Evolutionary conservation across 1,140 invertebrate genomes (phyloP).

Genomic region (Eumaeus atala): DNA sequence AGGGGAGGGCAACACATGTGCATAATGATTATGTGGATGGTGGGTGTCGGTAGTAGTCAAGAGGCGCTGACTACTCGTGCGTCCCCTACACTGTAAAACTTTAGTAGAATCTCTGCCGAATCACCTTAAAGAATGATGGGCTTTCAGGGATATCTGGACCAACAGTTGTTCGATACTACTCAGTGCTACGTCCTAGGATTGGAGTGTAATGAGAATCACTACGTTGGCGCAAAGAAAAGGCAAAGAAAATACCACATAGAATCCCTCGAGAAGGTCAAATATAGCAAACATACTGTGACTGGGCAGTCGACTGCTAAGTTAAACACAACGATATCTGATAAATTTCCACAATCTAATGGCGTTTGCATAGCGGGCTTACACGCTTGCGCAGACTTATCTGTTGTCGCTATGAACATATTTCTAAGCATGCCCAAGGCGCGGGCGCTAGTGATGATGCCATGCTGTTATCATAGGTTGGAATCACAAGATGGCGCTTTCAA

Average conservation of each 20-base stretch:
- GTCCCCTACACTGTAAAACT: too few species aligned
- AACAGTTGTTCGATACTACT: conserved; percentile 78
- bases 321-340: conserved; percentile 54
- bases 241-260: conserved; percentile 75
- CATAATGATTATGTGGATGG: too few species aligned
- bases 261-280: conserved; percentile 75
- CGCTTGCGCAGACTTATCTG: conserved; percentile 88
- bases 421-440: conserved; percentile 75
- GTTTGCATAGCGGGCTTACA: conserved; percentile 77
- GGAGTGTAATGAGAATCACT: conserved; percentile 78
- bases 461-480: conserved; percentile 88
- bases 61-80: too few species aligned
- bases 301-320: conserved; percentile 69
- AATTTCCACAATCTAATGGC: conserved; percentile 35
- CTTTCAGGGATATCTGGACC: conserved; percentile 83
- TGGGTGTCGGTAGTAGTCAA: too few species aligned
- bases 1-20: too few species aligned
- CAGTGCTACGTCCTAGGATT: conserved; percentile 82
- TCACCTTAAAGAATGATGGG: too few species aligned
- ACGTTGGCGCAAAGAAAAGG: conserved; percentile 78
- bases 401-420: conserved; percentile 83
- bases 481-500: conserved; percentile 54
- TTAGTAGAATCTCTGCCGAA: too few species aligned
- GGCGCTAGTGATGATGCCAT: conserved; percentile 83
- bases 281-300: conserved; percentile 74